These are phyloP conservation scores for Anoura caudifer DNA, from an alignment of 2,113 vertebrate genomes.

Conservation along the genomic window DNA sequence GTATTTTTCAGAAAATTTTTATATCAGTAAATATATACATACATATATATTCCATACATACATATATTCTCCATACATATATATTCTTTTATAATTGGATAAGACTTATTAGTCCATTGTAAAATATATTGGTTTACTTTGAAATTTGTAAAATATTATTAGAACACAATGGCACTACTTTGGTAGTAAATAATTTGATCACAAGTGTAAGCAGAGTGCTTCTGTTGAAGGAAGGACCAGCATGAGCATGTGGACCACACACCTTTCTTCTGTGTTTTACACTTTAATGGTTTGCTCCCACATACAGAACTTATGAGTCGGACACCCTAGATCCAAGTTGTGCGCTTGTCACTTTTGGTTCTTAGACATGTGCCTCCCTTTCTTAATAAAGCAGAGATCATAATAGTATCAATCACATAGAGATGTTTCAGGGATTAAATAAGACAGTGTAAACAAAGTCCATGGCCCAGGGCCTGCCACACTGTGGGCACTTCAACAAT, in stretches of 20 bases:
- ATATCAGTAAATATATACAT: too few relatives aligned
- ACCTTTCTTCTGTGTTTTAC: background rate
- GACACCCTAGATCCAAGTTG: background rate
- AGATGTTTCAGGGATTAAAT: background rate
- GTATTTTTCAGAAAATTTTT: conserved; percentile 21
- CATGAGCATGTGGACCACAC: background rate
- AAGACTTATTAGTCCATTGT: background rate
- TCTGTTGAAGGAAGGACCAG: background rate
- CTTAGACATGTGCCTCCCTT: background rate
- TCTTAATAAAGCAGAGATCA: background rate
- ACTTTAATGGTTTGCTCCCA: background rate
- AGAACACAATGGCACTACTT: background rate
- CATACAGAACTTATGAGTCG: background rate
- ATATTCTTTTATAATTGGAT: background rate
- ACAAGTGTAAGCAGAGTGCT: background rate
- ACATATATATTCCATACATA: too few relatives aligned
- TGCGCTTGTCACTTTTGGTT: background rate
- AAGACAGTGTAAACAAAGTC: background rate
- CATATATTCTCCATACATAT: background rate
- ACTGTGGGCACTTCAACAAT: background rate
- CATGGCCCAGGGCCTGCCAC: background rate
- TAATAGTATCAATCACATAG: background rate
- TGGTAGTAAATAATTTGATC: background rate
- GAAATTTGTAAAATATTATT: background rate
- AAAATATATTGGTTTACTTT: background rate